These are phyloP conservation scores for Agelastica alni DNA, from an alignment of 2,888 invertebrate species.

Conservation along the genomic window DNA sequence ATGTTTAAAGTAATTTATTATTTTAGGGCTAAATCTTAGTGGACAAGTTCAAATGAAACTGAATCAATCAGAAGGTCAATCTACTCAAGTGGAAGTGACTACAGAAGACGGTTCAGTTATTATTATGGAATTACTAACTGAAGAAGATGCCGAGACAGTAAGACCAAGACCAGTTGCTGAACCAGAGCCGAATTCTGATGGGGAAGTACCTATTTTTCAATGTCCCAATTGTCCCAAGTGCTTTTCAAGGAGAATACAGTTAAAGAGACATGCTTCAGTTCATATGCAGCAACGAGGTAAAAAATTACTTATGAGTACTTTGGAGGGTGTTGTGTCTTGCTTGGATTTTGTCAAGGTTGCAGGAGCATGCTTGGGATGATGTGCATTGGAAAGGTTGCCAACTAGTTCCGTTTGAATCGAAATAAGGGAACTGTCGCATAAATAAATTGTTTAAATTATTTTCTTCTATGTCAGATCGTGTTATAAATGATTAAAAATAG, in stretches of 20 bases:
- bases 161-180: slow-evolving; percentile 2
- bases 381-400: too few relatives aligned
- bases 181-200: slow-evolving; percentile 49
- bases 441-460: too few relatives aligned
- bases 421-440: too few relatives aligned
- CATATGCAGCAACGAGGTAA: slow-evolving; percentile 62
- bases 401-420: too few relatives aligned
- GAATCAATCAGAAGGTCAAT: slow-evolving; percentile 50
- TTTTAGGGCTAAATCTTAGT: slow-evolving; percentile 46
- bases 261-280: slow-evolving; percentile 65
- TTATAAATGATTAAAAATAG: too few relatives aligned
- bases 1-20: background rate
- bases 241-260: slow-evolving; percentile 64
- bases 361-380: too few relatives aligned
- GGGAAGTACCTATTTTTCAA: slow-evolving; percentile 59
- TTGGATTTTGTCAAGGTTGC: too few relatives aligned
- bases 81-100: slow-evolving; percentile 56
- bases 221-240: slow-evolving; percentile 68
- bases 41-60: slow-evolving; percentile 55
- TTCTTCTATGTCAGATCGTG: too few relatives aligned
- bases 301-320: too few relatives aligned
- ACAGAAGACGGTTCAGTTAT: slow-evolving; percentile 59
- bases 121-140: slow-evolving; percentile 56
- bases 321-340: too few relatives aligned
- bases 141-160: slow-evolving; percentile 44